These are phyloP conservation scores for Rhabdornis inornatus DNA, from an alignment of 2,113 vertebrate genomes.

Conservation along the genomic window DNA sequence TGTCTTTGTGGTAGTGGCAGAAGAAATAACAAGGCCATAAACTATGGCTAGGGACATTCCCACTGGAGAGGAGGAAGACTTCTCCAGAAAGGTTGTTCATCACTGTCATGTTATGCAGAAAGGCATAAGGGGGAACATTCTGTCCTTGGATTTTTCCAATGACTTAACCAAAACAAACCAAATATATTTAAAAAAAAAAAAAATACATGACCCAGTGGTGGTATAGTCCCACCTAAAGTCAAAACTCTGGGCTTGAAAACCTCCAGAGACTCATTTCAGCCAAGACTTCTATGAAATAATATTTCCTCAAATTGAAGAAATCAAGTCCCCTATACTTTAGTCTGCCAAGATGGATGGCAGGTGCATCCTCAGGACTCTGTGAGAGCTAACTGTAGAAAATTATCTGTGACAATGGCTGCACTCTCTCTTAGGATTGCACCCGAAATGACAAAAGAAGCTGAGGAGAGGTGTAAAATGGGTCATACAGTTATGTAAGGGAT, in stretches of 20 bases:
- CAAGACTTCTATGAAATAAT: neutral
- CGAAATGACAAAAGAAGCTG: neutral
- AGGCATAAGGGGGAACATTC: neutral
- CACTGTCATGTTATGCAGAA: neutral
- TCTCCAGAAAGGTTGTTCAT: neutral
- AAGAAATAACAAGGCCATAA: neutral
- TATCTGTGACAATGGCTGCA: neutral
- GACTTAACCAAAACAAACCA: neutral
- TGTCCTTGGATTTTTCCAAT: neutral
- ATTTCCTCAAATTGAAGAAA: neutral
- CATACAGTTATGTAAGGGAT: neutral
- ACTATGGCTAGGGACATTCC: neutral
- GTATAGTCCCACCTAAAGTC: neutral
- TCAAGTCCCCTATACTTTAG: neutral
- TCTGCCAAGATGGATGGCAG: neutral
- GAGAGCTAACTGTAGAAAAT: neutral
- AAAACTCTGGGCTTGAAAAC: neutral
- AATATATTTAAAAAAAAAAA: neutral
- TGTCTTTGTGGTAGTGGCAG: neutral
- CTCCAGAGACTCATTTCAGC: neutral
- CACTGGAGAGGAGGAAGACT: neutral
- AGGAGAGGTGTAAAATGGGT: neutral
- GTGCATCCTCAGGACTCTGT: neutral
- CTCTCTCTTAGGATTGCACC: neutral
- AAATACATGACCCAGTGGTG: neutral